A percentile compares a stretch with the other conserved stretches of the same genome.
These are phyloP conservation scores for Lepus timidus DNA, from an alignment of 2,113 vertebrate genomes.

Conservation along the genomic window DNA sequence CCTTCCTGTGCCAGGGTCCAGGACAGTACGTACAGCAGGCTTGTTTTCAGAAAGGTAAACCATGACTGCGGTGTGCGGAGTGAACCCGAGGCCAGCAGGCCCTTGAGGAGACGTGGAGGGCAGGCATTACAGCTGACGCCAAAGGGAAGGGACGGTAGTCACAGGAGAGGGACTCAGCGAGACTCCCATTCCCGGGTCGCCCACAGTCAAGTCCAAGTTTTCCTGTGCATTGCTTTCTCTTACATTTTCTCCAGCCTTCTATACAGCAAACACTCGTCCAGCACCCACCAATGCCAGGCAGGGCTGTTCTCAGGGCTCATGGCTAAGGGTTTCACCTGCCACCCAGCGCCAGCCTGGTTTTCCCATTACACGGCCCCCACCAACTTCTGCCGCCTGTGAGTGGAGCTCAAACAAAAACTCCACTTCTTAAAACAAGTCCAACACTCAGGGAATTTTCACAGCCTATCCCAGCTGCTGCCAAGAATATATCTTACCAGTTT, in stretches of 20 bases:
- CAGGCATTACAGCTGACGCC: not conserved
- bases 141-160: too few species aligned
- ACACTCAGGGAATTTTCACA: conserved; percentile 58
- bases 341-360: not conserved
- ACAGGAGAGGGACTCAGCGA: too few species aligned
- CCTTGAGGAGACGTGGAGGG: not conserved
- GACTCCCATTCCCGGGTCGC: too few species aligned
- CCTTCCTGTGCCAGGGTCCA: not conserved
- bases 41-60: conserved; percentile 11
- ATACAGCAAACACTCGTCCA: accelerated
- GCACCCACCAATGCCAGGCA: not conserved
- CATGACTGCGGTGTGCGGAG: not conserved
- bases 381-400: not conserved
- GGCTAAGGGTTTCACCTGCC: not conserved
- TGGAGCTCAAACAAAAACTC: not conserved
- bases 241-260: too few species aligned
- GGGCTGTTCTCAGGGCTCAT: not conserved
- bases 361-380: not conserved
- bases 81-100: not conserved
- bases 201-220: not conserved
- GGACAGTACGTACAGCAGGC: not conserved
- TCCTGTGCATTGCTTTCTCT: accelerated
- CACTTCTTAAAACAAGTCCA: conserved; percentile 29
- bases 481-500: conserved; percentile 71
- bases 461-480: conserved; percentile 67